Base-by-base conservation (phyloP, 2,888 invertebrate species). In the Leucophenga montana region DNA sequence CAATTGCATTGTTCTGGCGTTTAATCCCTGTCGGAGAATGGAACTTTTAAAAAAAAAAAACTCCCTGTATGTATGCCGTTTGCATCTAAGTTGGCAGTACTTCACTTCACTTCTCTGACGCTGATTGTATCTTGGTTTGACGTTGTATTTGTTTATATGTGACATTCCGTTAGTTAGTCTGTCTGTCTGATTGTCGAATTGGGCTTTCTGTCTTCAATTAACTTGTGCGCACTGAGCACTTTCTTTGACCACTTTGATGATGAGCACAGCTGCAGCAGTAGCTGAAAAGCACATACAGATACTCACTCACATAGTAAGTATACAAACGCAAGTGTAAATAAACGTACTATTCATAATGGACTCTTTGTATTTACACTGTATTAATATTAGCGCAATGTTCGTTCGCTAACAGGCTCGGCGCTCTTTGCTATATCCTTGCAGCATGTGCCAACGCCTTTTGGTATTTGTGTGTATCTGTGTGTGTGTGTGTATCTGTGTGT, bases 221-320 rank as follows among this genome's bases (percentile, higher is more conserved):
- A 82, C 81, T 78, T 82, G 75, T 79, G 77, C 73, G 77, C 73
- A 74, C 77, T 48, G 48, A 64, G 78, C 79, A 77, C 73, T 82
- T 81, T 82, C 81, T 78, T 78, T 80, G 77, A 72, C 78, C 75
- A 69, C 39, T 31, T 67, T 67, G 64, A 54, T 56, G 27, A 27
- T 27, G 59, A 53, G 59, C 71, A 44, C 53, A 54, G 39, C 22
- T 56, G 33, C 50, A 14, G 31, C 39, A 54, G 27, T 39, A 61
- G 18, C 59, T 5, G 44, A 18, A 27, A 14, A 59, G 33, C 14
- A 31, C 31, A 3, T 8, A 57, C 57, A 57, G 13, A 27, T n/a
- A 27, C 14, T 2, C 57, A 59, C n/a, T 8, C 16, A 33, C 8
- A 8, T n/a, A n/a, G n/a, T n/a, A 59, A 3, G 4, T 31, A 16